Percentiles rank a stretch among this genome's conserved stretches.
These are phyloP conservation scores for Pelvicachromis taeniatus DNA, from an alignment of 2,113 vertebrate species.

Conservation along the genomic window DNA sequence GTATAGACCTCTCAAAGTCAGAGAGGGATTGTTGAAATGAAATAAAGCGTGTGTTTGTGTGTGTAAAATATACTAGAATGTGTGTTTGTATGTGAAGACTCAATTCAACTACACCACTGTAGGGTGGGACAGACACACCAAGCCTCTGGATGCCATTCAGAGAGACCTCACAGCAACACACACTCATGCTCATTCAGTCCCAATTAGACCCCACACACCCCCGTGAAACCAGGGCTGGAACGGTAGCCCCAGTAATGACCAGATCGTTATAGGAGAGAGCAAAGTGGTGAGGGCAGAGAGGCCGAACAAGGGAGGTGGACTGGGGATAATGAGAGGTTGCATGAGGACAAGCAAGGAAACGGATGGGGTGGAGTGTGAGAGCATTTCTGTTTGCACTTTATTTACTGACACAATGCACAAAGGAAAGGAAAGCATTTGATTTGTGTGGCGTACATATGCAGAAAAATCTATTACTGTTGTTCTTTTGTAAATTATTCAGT, in stretches of 20 bases:
- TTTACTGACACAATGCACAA: neutral
- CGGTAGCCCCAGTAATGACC: constrained; percentile 28
- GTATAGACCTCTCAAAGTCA: neutral
- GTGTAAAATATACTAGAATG: neutral
- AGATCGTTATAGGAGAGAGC: constrained; percentile 25
- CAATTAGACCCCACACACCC: constrained; percentile 46
- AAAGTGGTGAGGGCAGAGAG: neutral
- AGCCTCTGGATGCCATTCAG: neutral
- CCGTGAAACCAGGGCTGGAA: constrained; percentile 27
- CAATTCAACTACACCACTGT: neutral
- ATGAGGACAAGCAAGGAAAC: neutral
- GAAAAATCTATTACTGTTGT: neutral
- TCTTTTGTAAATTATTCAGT: neutral
- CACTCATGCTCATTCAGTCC: constrained; percentile 22
- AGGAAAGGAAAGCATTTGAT: neutral
- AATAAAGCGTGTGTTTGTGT: neutral
- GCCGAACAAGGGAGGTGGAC: neutral
- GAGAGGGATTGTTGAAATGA: neutral
- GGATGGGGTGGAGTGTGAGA: neutral
- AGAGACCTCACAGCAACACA: constrained; percentile 15
- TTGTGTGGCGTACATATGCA: neutral
- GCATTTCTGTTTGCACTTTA: constrained; percentile 1
- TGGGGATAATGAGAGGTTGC: constrained; percentile 44
- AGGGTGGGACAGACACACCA: neutral
- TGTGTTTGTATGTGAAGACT: neutral